phyloP scores from a whole-genome alignment of 1,140 invertebrate species.

The Drosophila eugracilis region DNA sequence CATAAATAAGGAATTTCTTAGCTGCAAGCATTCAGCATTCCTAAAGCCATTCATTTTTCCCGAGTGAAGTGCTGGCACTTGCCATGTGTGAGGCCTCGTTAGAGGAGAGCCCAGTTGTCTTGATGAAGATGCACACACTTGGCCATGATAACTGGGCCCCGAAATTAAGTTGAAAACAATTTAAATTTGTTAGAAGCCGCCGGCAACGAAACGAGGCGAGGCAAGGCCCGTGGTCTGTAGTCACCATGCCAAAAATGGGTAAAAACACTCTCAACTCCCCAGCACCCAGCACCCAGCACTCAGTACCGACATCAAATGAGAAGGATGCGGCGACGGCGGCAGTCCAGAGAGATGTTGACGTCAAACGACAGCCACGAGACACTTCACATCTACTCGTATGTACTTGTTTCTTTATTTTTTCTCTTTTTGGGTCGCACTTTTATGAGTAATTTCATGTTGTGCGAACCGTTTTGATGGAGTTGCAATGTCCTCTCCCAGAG shows the following conservation, averaged over 20 bases:
- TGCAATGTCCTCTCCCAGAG: conserved; percentile 42
- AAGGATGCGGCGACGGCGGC: conserved; percentile 49
- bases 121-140: conserved; percentile 69
- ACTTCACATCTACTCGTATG: conserved; percentile 33
- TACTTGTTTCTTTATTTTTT: conserved; percentile 13
- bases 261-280: conserved; percentile 38
- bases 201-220: conserved; percentile 30
- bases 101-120: conserved; percentile 23
- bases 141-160: conserved; percentile 58
- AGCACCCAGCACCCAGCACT: conserved; percentile 2
- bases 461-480: conserved; percentile 66
- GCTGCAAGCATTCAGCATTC: background rate
- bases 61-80: background rate
- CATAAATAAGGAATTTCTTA: background rate
- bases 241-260: conserved; percentile 47
- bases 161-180: conserved; percentile 80
- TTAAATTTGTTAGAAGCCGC: conserved; percentile 64
- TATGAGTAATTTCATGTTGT: conserved; percentile 80
- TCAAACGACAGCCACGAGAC: conserved; percentile 54
- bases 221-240: conserved; percentile 18
- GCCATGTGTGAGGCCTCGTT: conserved; percentile 29
- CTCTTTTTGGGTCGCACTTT: conserved; percentile 56
- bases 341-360: conserved; percentile 57
- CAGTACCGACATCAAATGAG: conserved; percentile 44
- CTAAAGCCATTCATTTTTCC: background rate